Conservation (phyloP, 2,888 invertebrate genomes). For the Arenicola marina region DNA sequence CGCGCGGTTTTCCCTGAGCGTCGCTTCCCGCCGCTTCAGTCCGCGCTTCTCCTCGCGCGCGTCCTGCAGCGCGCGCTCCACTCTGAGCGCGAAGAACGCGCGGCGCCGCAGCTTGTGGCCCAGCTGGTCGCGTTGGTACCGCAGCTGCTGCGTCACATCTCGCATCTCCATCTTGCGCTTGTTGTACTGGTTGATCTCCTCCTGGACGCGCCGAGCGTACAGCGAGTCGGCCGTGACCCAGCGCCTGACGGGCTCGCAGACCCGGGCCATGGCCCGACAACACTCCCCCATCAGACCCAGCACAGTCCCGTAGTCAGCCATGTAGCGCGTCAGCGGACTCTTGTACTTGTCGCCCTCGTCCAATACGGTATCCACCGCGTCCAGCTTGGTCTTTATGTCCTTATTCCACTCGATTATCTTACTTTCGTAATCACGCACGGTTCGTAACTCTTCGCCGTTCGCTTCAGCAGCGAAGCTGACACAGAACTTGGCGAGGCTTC, state of each 20-base stretch:
- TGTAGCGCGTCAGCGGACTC: conserved; percentile 25
- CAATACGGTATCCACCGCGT: conserved; percentile 23
- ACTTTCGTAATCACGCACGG: conserved; percentile 47
- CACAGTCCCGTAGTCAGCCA: conserved; percentile 40
- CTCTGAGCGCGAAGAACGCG: conserved; percentile 5
- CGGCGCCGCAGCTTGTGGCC: conserved; percentile 10
- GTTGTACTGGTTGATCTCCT: conserved; percentile 39
- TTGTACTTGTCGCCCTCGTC: conserved; percentile 26
- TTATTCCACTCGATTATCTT: conserved; percentile 41
- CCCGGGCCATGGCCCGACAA: conserved; percentile 38
- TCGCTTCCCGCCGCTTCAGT: conserved; percentile 9
- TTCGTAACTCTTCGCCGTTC: conserved; percentile 32
- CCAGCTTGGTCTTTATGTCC: conserved; percentile 32
- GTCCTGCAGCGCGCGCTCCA: conserved; percentile 11
- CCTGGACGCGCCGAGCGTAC: conserved; percentile 42
- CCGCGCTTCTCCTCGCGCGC: conserved; percentile 12
- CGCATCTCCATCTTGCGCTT: conserved; percentile 34
- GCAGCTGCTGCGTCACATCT: conserved; percentile 27
- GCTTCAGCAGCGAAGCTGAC: conserved; percentile 44
- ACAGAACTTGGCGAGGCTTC: conserved; percentile 40
- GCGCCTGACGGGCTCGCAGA: conserved; percentile 42
- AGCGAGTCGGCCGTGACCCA: conserved; percentile 50
- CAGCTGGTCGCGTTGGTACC: conserved; percentile 15
- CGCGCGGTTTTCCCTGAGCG: neutral
- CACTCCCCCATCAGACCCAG: conserved; percentile 42